Conservation (phyloP, 2,888 invertebrate genomes). For the Aleiodes leptofemur region DNA sequence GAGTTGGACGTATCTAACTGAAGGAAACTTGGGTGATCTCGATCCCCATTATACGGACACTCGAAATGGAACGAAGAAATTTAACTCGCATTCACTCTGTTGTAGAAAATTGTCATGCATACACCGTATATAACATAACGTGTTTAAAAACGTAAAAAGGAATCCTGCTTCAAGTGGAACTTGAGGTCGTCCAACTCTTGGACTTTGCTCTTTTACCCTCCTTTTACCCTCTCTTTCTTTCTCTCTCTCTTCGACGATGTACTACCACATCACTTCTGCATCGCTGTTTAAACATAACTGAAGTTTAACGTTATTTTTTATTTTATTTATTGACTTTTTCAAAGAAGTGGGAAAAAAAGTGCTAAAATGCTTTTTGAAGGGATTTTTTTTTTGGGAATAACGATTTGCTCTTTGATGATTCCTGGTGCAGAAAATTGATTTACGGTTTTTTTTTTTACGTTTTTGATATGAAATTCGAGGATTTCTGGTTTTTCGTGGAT, state of each 20-base stretch:
- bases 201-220: slow-evolving; percentile 39
- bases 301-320: not conserved
- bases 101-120: slow-evolving; percentile 19
- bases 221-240: not conserved
- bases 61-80: slow-evolving; percentile 7
- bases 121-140: slow-evolving; percentile 3
- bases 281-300: slow-evolving; percentile 5
- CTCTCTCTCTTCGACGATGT: too few species aligned
- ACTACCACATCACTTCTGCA: too few species aligned
- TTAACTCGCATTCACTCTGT: slow-evolving; percentile 16
- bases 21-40: not conserved
- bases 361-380: too few species aligned
- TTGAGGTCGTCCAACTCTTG: slow-evolving; percentile 34
- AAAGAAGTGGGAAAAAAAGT: too few species aligned
- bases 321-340: not conserved
- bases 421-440: too few species aligned
- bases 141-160: slow-evolving; percentile 4
- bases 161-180: slow-evolving; percentile 30
- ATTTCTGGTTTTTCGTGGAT: too few species aligned
- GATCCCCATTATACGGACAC: slow-evolving; percentile 24
- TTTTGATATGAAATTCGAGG: too few species aligned
- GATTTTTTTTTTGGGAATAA: too few species aligned
- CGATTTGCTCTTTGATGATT: too few species aligned
- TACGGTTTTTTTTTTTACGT: too few species aligned
- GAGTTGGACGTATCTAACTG: not conserved